These are phyloP conservation scores for Drosophila pruinosa DNA, from an alignment of 1,140 invertebrate species.

Conservation along the genomic window DNA sequence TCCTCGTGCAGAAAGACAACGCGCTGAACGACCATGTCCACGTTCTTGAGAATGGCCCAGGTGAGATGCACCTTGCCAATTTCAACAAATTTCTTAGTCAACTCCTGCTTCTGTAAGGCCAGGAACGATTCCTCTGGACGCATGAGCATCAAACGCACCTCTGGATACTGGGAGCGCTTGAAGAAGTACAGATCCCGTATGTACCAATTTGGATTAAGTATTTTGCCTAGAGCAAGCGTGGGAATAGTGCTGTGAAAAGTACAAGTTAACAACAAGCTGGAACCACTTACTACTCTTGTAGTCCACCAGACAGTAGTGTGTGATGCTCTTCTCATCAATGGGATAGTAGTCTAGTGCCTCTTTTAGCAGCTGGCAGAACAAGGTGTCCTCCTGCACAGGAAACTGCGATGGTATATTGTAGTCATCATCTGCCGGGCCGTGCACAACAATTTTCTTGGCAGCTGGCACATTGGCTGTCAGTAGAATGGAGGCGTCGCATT, in stretches of 20 bases:
- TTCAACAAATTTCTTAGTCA: conserved; percentile 97
- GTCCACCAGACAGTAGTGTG: conserved; percentile 97
- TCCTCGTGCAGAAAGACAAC: conserved; percentile 99
- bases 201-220: conserved; percentile 92
- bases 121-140: conserved; percentile 95
- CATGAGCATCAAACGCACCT: conserved; percentile 97
- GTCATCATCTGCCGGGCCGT: conserved; percentile 90
- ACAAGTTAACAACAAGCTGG: background rate
- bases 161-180: conserved; percentile 98
- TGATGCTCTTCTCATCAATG: conserved; percentile 94
- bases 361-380: conserved; percentile 97
- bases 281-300: conserved; percentile 96
- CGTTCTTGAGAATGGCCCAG: conserved; percentile 95
- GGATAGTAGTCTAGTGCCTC: conserved; percentile 99
- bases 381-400: conserved; percentile 99
- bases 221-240: conserved; percentile 52
- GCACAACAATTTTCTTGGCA: conserved; percentile 99
- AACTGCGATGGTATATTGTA: conserved; percentile 99
- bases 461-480: conserved; percentile 99
- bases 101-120: conserved; percentile 95
- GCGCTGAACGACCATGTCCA: conserved; percentile 96
- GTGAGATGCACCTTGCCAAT: conserved; percentile 96
- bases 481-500: conserved; percentile 98
- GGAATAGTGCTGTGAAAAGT: background rate
- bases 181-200: conserved; percentile 99